phyloP scores from a whole-genome alignment of 2,888 invertebrate species.

The Philereme transversata region DNA sequence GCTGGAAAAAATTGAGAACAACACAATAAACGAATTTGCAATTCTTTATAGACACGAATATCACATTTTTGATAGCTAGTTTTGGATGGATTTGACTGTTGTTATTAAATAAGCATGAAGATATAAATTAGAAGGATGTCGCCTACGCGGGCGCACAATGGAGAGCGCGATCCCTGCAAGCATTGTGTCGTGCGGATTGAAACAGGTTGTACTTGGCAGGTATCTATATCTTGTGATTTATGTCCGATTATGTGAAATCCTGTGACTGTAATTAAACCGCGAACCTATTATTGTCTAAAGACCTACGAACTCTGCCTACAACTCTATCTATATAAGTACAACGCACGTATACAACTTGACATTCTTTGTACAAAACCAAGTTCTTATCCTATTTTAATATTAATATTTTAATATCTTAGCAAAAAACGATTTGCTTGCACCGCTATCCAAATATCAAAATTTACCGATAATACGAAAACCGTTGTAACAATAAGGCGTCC shows the following conservation, averaged over 20 bases:
- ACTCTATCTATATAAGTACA: conserved; percentile 68
- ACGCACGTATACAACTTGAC: conserved; percentile 16
- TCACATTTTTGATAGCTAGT: conserved; percentile 65
- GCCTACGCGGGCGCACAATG: conserved; percentile 64
- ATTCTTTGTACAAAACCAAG: conserved; percentile 1
- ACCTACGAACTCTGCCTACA: conserved; percentile 49
- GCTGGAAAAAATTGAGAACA: conserved; percentile 65
- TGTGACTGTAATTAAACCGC: conserved; percentile 77
- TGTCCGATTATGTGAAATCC: conserved; percentile 76
- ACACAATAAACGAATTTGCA: conserved; percentile 66
- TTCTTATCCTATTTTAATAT: background rate
- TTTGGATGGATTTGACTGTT: conserved; percentile 62
- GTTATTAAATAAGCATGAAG: conserved; percentile 77
- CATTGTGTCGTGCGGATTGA: conserved; percentile 77
- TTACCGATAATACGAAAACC: conserved; percentile 55
- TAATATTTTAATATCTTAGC: too few species aligned
- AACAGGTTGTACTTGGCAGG: conserved; percentile 82
- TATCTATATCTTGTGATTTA: conserved; percentile 80
- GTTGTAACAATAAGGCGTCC: conserved; percentile 55
- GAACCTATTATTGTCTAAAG: conserved; percentile 74
- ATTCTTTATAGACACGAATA: conserved; percentile 63
- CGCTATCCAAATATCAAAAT: conserved; percentile 62
- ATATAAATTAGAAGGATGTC: conserved; percentile 76
- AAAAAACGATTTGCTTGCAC: conserved; percentile 48
- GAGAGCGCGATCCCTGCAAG: conserved; percentile 54